Evolutionary conservation across 2,888 invertebrate genomes (phyloP), one percentile per base, ranked within the genome.

Genomic region (Tribolium freemani): DNA sequence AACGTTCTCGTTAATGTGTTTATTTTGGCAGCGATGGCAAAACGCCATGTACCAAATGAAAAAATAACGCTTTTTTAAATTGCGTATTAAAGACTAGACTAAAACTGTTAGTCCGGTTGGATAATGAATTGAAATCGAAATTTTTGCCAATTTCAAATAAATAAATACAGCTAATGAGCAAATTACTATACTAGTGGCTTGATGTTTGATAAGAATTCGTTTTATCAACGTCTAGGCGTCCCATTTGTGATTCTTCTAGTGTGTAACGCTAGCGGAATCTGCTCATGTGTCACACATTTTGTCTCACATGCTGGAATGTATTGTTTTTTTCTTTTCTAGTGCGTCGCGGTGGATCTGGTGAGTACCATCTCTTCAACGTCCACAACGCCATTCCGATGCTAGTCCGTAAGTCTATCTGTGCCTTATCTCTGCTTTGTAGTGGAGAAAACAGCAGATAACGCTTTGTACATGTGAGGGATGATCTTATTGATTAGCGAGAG

Each of bases 281-380:
- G 3, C 5, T n/a, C 11, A 5, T 11, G n/a, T 56, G 54, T 44
- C 9, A 16, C 16, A 2, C 16, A 5, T 26, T 45, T 70, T 70
- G 10, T 51, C 16, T 45, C 38, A 26, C 31, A 30, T 45, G 45
- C 38, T 69, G 44, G 68, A 54, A 66, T 60, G 21, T 71, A 21
- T 71, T 60, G 66, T 68, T 68, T 72, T n/a, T 51, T 54, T 64
- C 20, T 30, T 71, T 72, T 72, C n/a, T 68, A 72, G 72, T 48
- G 45, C 72, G 66, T 58, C 68, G 72, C 50, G 57, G 56, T 44
- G 56, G 72, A 60, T 51, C 51, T 50, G 72, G 72, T 72, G 72
- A 72, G 72, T 72, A 72, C 54, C 45, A 16, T 21, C 44, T 6
- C 6, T 1, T 38, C 31, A 13, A 53, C 44, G n/a, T 30, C 56